Conservation (phyloP, 2,888 invertebrate species). For the Drosophila longiperda region DNA sequence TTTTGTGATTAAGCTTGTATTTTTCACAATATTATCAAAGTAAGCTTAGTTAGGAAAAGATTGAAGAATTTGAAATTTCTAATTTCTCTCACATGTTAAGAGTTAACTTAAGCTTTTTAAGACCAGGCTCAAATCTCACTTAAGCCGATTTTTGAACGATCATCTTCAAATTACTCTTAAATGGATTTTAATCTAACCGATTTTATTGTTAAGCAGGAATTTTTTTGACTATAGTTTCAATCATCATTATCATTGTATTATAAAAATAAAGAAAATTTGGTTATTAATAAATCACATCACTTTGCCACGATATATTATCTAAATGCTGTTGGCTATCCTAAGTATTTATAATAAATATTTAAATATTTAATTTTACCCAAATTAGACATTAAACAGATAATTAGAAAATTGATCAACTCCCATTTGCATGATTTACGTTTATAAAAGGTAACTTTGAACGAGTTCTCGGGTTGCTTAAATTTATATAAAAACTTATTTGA, state of each 20-base stretch:
- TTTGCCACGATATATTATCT: slow-evolving; percentile 7
- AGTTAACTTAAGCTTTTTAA: not conserved
- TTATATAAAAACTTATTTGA: slow-evolving; percentile 62
- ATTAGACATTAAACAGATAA: slow-evolving; percentile 48
- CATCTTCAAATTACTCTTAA: not conserved
- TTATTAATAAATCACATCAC: slow-evolving; percentile 28
- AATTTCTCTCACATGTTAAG: not conserved
- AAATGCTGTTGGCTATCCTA: not conserved
- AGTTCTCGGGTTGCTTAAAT: slow-evolving; percentile 43
- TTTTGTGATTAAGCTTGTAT: not conserved
- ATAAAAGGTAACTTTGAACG: slow-evolving; percentile 15
- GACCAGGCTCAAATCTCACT: not conserved
- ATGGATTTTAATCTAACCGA: not conserved
- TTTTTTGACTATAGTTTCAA: not conserved
- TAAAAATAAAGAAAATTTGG: not conserved
- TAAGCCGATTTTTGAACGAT: not conserved
- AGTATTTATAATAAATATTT: slow-evolving; percentile 28
- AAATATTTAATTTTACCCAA: slow-evolving; percentile 12
- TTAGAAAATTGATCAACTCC: slow-evolving; percentile 46
- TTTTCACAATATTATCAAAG: not conserved
- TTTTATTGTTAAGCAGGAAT: not conserved
- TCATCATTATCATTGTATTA: not conserved
- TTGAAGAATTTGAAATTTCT: not conserved
- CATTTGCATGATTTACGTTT: slow-evolving; percentile 36
- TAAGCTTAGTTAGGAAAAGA: not conserved